Evolutionary conservation across 2,113 vertebrate genomes (phyloP).

Genomic region (Numenius arquata): DNA sequence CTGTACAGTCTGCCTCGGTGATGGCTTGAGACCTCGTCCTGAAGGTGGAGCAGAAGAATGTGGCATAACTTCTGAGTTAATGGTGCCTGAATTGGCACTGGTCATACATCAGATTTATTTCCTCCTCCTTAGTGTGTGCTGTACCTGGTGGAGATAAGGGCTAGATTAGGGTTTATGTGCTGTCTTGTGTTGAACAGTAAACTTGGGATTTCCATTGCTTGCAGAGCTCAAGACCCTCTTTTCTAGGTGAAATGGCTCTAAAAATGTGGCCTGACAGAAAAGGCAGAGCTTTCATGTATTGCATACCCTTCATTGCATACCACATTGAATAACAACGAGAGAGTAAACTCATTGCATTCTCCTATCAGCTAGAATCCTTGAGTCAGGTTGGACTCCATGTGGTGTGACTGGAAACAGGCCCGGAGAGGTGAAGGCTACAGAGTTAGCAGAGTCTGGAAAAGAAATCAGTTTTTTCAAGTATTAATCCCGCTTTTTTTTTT

Average conservation of each 20-base stretch:
- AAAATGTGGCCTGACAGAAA: neutral
- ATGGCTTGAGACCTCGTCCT: neutral
- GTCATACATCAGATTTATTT: fast-evolving
- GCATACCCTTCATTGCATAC: neutral
- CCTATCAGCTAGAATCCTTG: neutral
- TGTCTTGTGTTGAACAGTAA: neutral
- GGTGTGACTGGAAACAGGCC: neutral
- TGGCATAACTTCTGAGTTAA: neutral
- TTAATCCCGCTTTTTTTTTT: neutral
- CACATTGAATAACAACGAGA: neutral
- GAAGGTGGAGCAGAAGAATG: neutral
- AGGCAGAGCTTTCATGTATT: neutral
- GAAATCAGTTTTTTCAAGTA: neutral
- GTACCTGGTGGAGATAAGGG: neutral
- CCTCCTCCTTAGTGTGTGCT: neutral
- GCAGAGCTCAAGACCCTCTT: neutral
- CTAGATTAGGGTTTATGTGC: neutral
- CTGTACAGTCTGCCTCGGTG: neutral
- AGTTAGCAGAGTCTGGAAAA: neutral
- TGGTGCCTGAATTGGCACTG: neutral
- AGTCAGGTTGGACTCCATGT: neutral
- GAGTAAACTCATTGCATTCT: neutral
- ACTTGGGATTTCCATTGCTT: neutral
- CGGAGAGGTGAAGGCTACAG: neutral
- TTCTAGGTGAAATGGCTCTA: neutral